Conservation (phyloP, 2,888 invertebrate species). For the Torymus auratus region DNA sequence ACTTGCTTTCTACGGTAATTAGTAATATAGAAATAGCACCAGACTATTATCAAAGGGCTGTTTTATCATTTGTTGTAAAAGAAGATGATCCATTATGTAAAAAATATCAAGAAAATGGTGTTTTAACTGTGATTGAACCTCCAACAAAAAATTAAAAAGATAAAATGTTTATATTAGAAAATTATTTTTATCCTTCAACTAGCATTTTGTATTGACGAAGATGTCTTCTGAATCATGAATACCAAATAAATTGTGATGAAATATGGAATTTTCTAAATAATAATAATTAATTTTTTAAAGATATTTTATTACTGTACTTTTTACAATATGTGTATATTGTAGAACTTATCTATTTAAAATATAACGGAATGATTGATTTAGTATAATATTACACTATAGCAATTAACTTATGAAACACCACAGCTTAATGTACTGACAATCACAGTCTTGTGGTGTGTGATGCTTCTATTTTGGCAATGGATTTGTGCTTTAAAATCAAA, state of each 20-base stretch:
- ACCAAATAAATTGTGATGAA: slow-evolving; percentile 59
- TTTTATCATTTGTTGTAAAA: slow-evolving; percentile 87
- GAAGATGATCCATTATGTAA: slow-evolving; percentile 86
- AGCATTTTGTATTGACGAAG: slow-evolving; percentile 57
- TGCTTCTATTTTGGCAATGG: slow-evolving; percentile 45
- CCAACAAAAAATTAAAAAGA: slow-evolving; percentile 45
- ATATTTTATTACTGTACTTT: slow-evolving; percentile 55
- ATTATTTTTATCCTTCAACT: slow-evolving; percentile 57
- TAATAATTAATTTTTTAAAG: slow-evolving; percentile 43
- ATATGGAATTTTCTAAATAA: slow-evolving; percentile 50
- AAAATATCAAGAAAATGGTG: slow-evolving; percentile 81
- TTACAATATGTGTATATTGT: slow-evolving; percentile 53
- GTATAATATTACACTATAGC: slow-evolving; percentile 27
- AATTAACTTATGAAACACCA: slow-evolving; percentile 44
- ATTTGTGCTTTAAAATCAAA: slow-evolving; percentile 46
- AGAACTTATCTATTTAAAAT: slow-evolving; percentile 54
- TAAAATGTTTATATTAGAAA: slow-evolving; percentile 49
- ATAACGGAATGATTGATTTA: slow-evolving; percentile 48
- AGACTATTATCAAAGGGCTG: slow-evolving; percentile 90
- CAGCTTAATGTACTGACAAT: slow-evolving; percentile 42
- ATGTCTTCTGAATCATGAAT: slow-evolving; percentile 53
- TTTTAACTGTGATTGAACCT: slow-evolving; percentile 67
- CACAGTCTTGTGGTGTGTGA: slow-evolving; percentile 53
- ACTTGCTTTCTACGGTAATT: slow-evolving; percentile 92
- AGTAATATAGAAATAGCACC: slow-evolving; percentile 89